phyloP scores from a whole-genome alignment of 2,888 invertebrate species.

The Willowsia nigromaculata region DNA sequence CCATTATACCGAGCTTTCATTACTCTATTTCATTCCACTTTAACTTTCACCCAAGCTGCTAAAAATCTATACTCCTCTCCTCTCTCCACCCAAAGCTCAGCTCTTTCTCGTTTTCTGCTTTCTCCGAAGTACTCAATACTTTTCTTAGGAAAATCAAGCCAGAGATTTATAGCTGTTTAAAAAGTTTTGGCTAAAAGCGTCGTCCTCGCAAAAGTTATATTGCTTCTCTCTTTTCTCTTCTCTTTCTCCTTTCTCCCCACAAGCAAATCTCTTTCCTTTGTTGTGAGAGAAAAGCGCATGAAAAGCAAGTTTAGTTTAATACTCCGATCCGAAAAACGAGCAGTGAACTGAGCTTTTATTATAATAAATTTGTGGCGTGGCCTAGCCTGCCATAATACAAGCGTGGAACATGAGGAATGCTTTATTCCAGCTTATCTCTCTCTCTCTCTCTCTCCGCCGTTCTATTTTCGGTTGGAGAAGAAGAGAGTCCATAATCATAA shows the following conservation, averaged over 20 bases:
- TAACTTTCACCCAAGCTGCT: too few relatives aligned
- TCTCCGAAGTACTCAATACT: neutral
- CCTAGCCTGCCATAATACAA: too few relatives aligned
- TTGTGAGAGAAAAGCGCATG: conserved; percentile 49
- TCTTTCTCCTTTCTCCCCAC: too few relatives aligned
- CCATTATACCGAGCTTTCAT: too few relatives aligned
- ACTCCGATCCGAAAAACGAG: too few relatives aligned
- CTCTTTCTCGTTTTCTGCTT: neutral
- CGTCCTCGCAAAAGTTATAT: conserved; percentile 69
- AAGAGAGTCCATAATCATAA: conserved; percentile 76
- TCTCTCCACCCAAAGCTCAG: too few relatives aligned
- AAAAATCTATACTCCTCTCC: too few relatives aligned
- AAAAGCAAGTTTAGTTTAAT: neutral
- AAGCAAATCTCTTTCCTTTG: conserved; percentile 67
- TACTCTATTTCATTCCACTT: too few relatives aligned
- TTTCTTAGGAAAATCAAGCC: conserved; percentile 21
- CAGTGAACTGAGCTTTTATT: neutral
- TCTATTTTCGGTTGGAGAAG: neutral
- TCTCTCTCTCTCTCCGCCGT: neutral
- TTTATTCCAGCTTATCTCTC: neutral
- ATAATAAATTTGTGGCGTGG: neutral
- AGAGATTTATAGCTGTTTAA: conserved; percentile 78
- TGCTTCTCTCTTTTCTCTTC: too few relatives aligned
- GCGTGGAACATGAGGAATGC: too few relatives aligned
- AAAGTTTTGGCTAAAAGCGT: conserved; percentile 78